Base-by-base conservation (phyloP, 2,888 invertebrate genomes). In the Drosophila aldrichi region DNA sequence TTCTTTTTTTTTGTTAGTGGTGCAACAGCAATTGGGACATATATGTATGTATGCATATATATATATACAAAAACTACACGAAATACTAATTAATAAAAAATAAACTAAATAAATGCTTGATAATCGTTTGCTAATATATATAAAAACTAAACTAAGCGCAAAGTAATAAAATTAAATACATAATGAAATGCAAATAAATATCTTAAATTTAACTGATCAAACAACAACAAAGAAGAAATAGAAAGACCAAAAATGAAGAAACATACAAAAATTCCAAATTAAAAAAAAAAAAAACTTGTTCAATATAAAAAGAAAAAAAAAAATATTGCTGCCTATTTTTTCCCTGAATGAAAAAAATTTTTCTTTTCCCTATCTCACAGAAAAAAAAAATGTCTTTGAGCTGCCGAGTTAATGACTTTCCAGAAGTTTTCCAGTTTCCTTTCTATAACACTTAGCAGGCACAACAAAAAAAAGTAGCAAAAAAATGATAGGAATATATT, bases 101-200 rank as follows among this genome's bases (percentile, higher is more conserved):
- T 78, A 55, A 79, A 70, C 79, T 77, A 74, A 48, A 16, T 69
- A 44, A 77, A 51, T 52, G 44, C 36, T 41, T 16, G 41, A 29
- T 29, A 20, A 2, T n/a, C 51, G n/a, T 32, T 51, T 22, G 54
- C 48, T 46, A 59, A 44, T 55, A 48, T 32, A 44, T 9, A 32
- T 60, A 77, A 78, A 56, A 78, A 61, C 38, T 78, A 76, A 76
- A 74, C 70, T 79, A 77, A 63, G 12, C 57, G 57, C 66, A 60
- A 43, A 43, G 29, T 38, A 61, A 49, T 77, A 69, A 29, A 61
- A 55, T 40, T 34, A 52, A 52, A 52, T 52, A 49, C 49, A 34
- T 62, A 10, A 29, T 22, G 1, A 41, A 32, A 41, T 7, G 38
- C 7, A 38, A 55, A 41, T 54, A 60, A 38, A 55, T 51, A n/a